Evolutionary conservation across 2,888 invertebrate species (phyloP).

Genomic region (Azorinus chamasolen): DNA sequence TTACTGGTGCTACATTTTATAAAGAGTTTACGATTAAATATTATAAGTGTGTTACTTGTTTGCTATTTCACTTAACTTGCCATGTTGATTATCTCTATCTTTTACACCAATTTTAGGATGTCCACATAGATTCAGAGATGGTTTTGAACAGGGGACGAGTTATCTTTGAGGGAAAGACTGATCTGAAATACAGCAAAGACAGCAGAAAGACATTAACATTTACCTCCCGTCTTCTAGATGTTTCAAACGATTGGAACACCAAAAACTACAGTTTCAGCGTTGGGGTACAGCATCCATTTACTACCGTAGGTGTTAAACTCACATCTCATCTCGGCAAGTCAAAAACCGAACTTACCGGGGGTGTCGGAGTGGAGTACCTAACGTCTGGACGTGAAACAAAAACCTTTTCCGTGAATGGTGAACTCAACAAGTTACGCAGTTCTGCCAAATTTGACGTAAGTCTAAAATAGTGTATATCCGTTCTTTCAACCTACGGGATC

Average conservation of each 20-base stretch:
- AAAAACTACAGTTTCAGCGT: constrained; percentile 72
- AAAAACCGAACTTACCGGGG: constrained; percentile 58
- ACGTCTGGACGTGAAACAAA: constrained; percentile 66
- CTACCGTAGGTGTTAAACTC: constrained; percentile 72
- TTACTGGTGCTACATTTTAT: no score
- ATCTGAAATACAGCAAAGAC: constrained; percentile 71
- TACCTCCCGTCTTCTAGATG: constrained; percentile 69
- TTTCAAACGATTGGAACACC: constrained; percentile 55
- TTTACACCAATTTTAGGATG: constrained; percentile 56
- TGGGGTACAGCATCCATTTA: constrained; percentile 74
- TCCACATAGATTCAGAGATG: constrained; percentile 72
- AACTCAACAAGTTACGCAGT: constrained; percentile 64
- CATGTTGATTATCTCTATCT: no score
- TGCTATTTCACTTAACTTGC: no score
- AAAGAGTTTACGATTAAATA: no score
- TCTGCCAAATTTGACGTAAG: constrained; percentile 70
- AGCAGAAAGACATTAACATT: constrained; percentile 70
- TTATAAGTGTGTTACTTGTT: no score
- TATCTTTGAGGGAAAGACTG: constrained; percentile 73
- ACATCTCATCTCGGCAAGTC: constrained; percentile 66
- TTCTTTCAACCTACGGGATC: no score
- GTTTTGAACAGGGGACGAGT: constrained; percentile 68
- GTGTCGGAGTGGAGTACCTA: constrained; percentile 69
- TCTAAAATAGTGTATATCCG: neutral
- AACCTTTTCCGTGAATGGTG: constrained; percentile 67